These are phyloP conservation scores for Porites divaricata DNA, from an alignment of 92 coral and sea anemone genomes.

Conservation along the genomic window DNA sequence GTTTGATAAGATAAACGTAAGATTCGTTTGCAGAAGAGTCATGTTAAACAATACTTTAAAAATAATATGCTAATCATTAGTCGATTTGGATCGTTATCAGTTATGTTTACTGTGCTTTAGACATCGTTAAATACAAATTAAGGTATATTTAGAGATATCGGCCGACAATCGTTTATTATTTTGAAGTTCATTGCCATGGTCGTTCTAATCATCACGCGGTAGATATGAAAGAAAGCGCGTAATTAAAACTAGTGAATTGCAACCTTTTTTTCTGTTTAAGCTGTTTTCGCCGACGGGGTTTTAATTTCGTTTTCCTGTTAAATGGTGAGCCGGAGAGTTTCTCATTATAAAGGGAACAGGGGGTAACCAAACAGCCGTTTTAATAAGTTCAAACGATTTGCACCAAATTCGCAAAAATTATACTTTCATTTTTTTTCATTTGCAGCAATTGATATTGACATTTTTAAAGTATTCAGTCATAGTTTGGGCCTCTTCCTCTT, in stretches of 20 bases:
- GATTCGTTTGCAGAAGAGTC: constrained; percentile 6
- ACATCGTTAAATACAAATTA: constrained; percentile 8
- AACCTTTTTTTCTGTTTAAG: background rate
- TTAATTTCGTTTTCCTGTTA: constrained; percentile 5
- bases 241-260: constrained; percentile 26
- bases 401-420: background rate
- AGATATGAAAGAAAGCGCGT: constrained; percentile 30
- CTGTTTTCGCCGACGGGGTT: background rate
- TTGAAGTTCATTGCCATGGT: constrained; percentile 21
- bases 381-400: background rate
- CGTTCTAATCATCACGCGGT: constrained; percentile 9
- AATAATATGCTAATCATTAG: constrained; percentile 2
- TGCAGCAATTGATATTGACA: background rate
- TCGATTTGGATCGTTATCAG: constrained; percentile 3
- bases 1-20: constrained; percentile 23
- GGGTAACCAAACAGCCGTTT: background rate
- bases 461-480: background rate
- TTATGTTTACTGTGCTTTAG: constrained; percentile 17
- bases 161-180: constrained; percentile 14
- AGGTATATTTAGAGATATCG: background rate
- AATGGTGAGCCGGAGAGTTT: background rate
- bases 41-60: background rate
- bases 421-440: no score
- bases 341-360: background rate
- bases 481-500: no score